A percentile compares a stretch with the other conserved stretches of the same genome.
Evolutionary conservation across 2,888 invertebrate species (phyloP).

Genomic region (Trisateles emortualis): DNA sequence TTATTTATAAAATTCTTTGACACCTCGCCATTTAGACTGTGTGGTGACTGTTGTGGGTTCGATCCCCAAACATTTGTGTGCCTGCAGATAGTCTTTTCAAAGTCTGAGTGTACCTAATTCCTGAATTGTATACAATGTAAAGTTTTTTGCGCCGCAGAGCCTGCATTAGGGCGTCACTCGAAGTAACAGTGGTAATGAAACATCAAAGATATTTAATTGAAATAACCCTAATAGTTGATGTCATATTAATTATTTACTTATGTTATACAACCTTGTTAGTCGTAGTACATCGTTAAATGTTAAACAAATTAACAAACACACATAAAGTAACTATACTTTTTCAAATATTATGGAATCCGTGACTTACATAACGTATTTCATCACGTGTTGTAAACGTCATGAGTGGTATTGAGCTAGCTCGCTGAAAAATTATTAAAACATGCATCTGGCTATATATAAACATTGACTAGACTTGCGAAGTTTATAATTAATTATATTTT

Average conservation of each 20-base stretch:
- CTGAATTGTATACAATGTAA: no score
- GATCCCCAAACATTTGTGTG: no score
- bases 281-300: slow-evolving; percentile 1
- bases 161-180: no score
- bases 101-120: no score
- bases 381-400: slow-evolving; percentile 5
- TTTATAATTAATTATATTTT: slow-evolving; percentile 1
- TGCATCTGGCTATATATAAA: slow-evolving; percentile 44
- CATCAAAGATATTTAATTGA: no score
- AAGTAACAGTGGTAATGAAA: no score
- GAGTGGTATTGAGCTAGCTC: slow-evolving; percentile 10
- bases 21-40: no score
- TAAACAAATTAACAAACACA: background rate
- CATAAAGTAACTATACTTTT: slow-evolving; percentile 7
- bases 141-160: no score
- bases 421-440: slow-evolving; percentile 30
- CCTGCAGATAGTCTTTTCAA: no score
- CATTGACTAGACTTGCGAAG: slow-evolving; percentile 33
- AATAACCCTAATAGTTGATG: background rate
- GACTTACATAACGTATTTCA: slow-evolving; percentile 28
- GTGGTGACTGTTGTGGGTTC: no score
- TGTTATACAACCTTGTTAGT: background rate
- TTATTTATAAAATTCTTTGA: no score
- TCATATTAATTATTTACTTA: background rate
- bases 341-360: slow-evolving; percentile 25